Evolutionary conservation across 2,888 invertebrate genomes (phyloP), one percentile per base, ranked within the genome.

Genomic region (Yponomeuta plumbellus): DNA sequence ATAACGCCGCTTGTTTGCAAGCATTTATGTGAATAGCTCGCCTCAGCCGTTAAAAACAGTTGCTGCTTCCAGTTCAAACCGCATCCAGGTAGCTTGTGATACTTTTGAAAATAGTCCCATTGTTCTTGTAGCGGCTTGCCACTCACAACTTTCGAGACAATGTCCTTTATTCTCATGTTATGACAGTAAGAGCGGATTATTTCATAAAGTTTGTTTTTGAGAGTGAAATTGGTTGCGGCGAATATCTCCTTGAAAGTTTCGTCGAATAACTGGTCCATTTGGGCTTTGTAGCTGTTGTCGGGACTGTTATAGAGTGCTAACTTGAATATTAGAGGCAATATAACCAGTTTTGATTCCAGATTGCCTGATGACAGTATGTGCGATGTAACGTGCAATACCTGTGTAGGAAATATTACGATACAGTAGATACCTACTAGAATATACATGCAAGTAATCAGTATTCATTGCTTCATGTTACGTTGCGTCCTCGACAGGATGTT

Each of bases 301-400:
- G 65, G 65, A 13, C 44, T 64, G 26, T 77, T 77, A 23, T 71
- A 69, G 11, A 73, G 70, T 0, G 78, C 73, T 34, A 86, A 71
- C 72, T 79, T 77, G 69, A 81, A 84, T 68, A 85, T 70, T 56
- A 80, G 70, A 66, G 80, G 75, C 13, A 80, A 77, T 34, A 85
- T 66, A 11, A 80, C 66, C 66, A 82, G 68, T 68, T 80, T 80
- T 23, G 83, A 69, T 74, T 85, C 85, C 6, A 70, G 73, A 68
- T 80, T 80, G n/a, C 76, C 76, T n/a, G 74, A 72, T 66, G 75
- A 70, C 57, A 80, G 69, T 40, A 86, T 75, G 62, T 71, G 75
- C 21, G 77, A 76, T 34, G 85, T 75, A 1, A 78, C 73, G 67
- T 84, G 81, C 17, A 85, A 74, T 44, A 87, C 75, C 89, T 90